Conservation (phyloP, 2,888 invertebrate species). For the Patella caerulea region DNA sequence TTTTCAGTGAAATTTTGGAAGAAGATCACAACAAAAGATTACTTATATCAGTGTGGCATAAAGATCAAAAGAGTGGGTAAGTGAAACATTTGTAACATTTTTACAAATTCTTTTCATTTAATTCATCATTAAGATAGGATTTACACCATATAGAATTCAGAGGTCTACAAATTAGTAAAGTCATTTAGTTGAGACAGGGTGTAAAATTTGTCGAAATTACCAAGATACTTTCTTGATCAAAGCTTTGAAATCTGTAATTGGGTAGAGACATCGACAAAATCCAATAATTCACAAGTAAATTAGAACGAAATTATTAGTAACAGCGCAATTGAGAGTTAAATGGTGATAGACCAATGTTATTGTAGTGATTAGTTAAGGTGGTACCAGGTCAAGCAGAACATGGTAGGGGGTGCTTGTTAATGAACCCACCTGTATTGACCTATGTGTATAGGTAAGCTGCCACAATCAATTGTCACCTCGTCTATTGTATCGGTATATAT, state of each 20-base stretch:
- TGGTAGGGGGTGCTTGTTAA: background rate
- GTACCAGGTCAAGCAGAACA: background rate
- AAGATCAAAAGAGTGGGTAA: conserved; percentile 56
- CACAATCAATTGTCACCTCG: conserved; percentile 1
- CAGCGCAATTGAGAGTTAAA: too few relatives aligned
- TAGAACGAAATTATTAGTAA: too few relatives aligned
- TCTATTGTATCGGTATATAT: background rate
- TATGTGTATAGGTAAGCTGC: background rate
- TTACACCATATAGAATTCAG: too few relatives aligned
- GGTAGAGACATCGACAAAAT: background rate
- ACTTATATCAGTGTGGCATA: conserved; percentile 65
- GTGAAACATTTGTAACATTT: conserved; percentile 13
- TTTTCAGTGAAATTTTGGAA: conserved; percentile 63
- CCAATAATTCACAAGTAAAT: background rate
- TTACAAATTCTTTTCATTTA: background rate
- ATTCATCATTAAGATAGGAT: background rate
- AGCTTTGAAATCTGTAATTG: conserved; percentile 2
- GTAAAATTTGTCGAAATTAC: background rate
- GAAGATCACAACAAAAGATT: conserved; percentile 64
- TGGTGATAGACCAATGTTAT: background rate
- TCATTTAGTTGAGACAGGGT: background rate
- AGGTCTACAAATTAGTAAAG: too few relatives aligned
- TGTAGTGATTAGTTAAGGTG: background rate
- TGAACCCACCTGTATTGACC: conserved; percentile 3
- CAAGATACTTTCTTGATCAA: background rate